phyloP scores from a whole-genome alignment of 2,888 invertebrate species.

The Ferdinandea cuprea region DNA sequence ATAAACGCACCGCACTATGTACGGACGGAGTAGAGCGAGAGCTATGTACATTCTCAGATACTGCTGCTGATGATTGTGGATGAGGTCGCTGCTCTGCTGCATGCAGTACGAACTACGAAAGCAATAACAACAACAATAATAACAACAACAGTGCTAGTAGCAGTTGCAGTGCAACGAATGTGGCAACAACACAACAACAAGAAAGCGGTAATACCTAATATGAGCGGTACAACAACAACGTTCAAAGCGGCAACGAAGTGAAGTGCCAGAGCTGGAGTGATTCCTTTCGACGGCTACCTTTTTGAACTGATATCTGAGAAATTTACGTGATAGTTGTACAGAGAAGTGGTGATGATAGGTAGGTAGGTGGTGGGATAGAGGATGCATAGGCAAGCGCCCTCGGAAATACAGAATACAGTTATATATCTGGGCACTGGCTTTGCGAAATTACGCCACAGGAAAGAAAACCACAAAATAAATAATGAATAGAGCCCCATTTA shows the following conservation, averaged over 20 bases:
- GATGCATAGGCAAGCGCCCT: too few relatives aligned
- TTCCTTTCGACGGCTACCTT: slow-evolving; percentile 72
- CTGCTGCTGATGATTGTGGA: slow-evolving; percentile 18
- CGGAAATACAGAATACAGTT: too few relatives aligned
- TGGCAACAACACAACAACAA: slow-evolving; percentile 28
- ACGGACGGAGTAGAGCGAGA: slow-evolving; percentile 40
- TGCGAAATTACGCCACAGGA: too few relatives aligned
- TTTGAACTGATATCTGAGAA: slow-evolving; percentile 60
- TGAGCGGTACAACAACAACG: slow-evolving; percentile 65
- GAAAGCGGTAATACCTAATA: slow-evolving; percentile 65
- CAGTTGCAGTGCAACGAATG: slow-evolving; percentile 40
- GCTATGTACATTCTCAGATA: slow-evolving; percentile 45
- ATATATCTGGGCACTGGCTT: too few relatives aligned
- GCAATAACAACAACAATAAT: slow-evolving; percentile 39
- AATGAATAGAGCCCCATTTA: too few relatives aligned
- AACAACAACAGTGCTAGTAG: slow-evolving; percentile 26
- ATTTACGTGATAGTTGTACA: slow-evolving; percentile 43
- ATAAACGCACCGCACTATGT: slow-evolving; percentile 17
- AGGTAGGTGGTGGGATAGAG: background rate
- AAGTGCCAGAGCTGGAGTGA: slow-evolving; percentile 70
- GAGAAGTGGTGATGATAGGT: background rate
- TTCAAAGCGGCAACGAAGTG: slow-evolving; percentile 74
- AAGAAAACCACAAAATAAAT: too few relatives aligned
- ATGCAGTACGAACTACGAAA: slow-evolving; percentile 35
- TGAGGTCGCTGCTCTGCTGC: slow-evolving; percentile 51